A percentile compares a stretch with the other conserved stretches of the same genome.
Conservation (phyloP, 2,888 invertebrate species). For the Actias luna region DNA sequence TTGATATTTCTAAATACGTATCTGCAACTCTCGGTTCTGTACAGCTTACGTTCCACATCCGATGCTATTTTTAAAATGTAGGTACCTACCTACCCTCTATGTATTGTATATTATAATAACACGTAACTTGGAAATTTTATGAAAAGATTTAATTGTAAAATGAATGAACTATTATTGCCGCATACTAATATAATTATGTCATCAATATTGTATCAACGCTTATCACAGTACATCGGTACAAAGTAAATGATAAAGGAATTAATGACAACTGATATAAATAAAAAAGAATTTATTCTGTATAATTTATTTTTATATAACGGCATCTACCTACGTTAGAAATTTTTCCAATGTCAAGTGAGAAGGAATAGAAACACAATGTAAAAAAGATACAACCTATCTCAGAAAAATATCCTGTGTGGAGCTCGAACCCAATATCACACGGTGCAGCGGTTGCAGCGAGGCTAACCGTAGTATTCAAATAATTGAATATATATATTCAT, state of each 20-base stretch:
- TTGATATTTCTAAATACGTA: neutral
- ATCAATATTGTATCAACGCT: neutral
- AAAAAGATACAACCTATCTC: too few species aligned
- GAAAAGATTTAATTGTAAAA: neutral
- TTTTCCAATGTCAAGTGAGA: too few species aligned
- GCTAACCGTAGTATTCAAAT: too few species aligned
- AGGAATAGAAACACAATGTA: too few species aligned
- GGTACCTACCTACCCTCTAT: neutral
- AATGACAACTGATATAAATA: neutral
- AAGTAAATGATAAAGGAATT: neutral
- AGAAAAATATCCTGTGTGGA: too few species aligned
- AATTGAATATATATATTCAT: neutral
- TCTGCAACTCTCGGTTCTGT: constrained; percentile 5
- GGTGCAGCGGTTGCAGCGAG: too few species aligned
- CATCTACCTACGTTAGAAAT: too few species aligned
- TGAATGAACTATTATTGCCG: neutral
- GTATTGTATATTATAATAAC: neutral
- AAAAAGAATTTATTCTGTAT: too few species aligned
- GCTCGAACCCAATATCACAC: too few species aligned
- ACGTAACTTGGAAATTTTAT: neutral
- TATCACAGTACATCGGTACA: neutral
- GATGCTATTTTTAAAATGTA: constrained; percentile 8
- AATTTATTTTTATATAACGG: too few species aligned
- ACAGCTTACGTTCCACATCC: constrained; percentile 14
- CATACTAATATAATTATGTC: neutral